Evolutionary conservation across 1,140 invertebrate species (phyloP), one percentile per base, ranked within the genome.

Genomic region (Rhyacophila brunnea): DNA sequence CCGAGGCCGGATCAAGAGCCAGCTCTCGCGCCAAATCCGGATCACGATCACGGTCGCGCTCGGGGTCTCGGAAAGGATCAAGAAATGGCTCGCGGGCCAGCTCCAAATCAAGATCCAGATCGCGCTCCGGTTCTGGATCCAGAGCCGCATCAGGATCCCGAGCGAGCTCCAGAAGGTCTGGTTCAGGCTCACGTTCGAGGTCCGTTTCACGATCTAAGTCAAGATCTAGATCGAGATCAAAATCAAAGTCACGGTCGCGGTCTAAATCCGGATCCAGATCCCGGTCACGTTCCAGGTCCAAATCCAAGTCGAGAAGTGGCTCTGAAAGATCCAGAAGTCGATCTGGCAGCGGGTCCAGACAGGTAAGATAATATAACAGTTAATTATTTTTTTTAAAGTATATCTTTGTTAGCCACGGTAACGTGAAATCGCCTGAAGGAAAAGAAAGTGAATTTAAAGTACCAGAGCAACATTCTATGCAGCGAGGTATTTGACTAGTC

Each of bases 291-390:
- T 74, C 74, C 5, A 69, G 69, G 53, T 66, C 65, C 42, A 70
- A 70, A 20, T 75, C 74, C 9, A 69, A 65, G 1, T 70, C 71
- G 6, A 71, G 63, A 11, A 72, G 69, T 32, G 73, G 70, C 1
- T 77, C 74, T 6, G 71, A 70, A 13, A 69, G 70, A 20, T 74
- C 74, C 10, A 70, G 68, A 51, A 77, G 72, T 64, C 65, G 73
- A 4, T 77, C 75, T 1, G 65, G 49, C 0, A 78, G 74, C 60
- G 76, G 74, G 0, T 77, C 76, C 2, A 69, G 68, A 70, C 72
- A 70, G 66, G 76, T 77, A 52, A 62, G 65, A 43, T 42, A 17
- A 10, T 4, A 10, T 20, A 15, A 10, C 5, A 17, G 13, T 18
- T 7, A 4, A 17, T 15, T 28, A 28, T 28, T 28, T 28, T 28